These are phyloP conservation scores for Himalopsyche phryganea DNA, from an alignment of 1,140 invertebrate genomes.

Conservation along the genomic window DNA sequence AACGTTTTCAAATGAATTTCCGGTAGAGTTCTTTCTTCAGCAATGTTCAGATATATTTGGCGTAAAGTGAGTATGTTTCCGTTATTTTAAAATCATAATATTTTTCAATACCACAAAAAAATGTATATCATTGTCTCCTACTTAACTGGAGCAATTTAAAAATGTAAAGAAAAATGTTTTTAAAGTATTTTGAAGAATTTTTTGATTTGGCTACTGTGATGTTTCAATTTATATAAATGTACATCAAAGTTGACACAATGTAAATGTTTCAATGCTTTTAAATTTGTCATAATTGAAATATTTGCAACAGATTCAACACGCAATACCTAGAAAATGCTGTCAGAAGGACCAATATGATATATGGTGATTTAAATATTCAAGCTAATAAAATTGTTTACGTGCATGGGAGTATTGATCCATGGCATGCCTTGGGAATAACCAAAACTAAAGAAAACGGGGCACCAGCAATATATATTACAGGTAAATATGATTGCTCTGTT, in stretches of 20 bases:
- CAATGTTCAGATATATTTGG: slow-evolving; percentile 80
- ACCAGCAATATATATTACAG: slow-evolving; percentile 71
- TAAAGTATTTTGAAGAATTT: no score
- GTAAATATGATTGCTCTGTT: slow-evolving; percentile 42
- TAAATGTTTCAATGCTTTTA: no score
- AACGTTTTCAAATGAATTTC: slow-evolving; percentile 76
- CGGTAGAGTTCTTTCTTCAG: slow-evolving; percentile 73
- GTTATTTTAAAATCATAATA: neutral
- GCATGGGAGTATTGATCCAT: slow-evolving; percentile 90
- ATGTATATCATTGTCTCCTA: no score
- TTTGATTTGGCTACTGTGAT: no score
- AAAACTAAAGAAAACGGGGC: slow-evolving; percentile 53
- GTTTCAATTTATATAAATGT: no score
- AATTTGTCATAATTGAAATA: no score
- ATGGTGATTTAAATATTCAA: slow-evolving; percentile 71
- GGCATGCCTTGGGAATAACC: slow-evolving; percentile 81
- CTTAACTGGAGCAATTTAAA: no score
- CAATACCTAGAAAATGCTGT: slow-evolving; percentile 60
- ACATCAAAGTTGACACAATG: no score
- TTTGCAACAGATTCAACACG: slow-evolving; percentile 54
- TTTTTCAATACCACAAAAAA: neutral
- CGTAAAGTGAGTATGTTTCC: slow-evolving; percentile 40
- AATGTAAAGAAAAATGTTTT: no score
- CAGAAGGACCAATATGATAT: slow-evolving; percentile 71
- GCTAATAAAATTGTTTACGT: slow-evolving; percentile 78